A percentile compares a stretch with the other conserved stretches of the same genome.
These are phyloP conservation scores for Phaethon lepturus DNA, from an alignment of 2,113 vertebrate species.

Conservation along the genomic window DNA sequence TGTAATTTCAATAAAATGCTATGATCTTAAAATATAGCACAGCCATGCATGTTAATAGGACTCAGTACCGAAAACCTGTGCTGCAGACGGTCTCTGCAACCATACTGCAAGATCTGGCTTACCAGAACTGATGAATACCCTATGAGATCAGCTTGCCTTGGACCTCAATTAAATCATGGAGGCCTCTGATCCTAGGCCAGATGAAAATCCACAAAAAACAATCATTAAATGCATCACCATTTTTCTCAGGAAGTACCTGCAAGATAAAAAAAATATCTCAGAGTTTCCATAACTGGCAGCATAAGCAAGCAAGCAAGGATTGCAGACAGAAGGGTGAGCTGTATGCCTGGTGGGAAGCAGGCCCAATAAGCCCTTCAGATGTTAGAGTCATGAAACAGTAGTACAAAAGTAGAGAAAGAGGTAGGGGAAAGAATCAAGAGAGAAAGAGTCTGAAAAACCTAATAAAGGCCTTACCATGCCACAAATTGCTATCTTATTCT, in stretches of 20 bases:
- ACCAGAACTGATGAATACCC: background rate
- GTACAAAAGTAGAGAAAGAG: background rate
- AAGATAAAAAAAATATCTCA: background rate
- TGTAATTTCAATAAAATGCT: background rate
- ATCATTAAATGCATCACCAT: background rate
- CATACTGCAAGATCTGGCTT: background rate
- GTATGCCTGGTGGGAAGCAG: background rate
- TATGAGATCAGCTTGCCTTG: background rate
- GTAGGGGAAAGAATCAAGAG: background rate
- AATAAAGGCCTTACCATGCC: background rate
- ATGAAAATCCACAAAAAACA: background rate
- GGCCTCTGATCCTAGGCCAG: background rate
- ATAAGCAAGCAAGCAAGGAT: background rate
- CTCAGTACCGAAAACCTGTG: background rate
- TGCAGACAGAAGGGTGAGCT: background rate
- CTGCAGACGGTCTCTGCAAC: background rate
- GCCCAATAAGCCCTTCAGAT: background rate
- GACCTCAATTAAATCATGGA: background rate
- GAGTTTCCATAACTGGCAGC: background rate
- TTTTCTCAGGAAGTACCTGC: background rate
- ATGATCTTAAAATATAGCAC: background rate
- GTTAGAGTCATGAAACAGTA: background rate
- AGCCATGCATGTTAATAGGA: background rate
- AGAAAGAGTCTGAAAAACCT: background rate
- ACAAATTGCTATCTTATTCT: background rate